These are phyloP conservation scores for Bos taurus DNA, from an alignment of 2,113 vertebrate genomes.

Conservation along the genomic window ARS-UCD2.0 NC_037333.1:16254001-16254500, in stretches of 20 bases:
- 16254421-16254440: neutral
- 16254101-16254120: neutral
- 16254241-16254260: neutral
- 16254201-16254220: neutral
- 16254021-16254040: neutral
- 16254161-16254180: neutral
- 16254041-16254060: neutral
- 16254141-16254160: neutral
- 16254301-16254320: neutral
- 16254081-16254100: neutral
- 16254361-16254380: neutral
- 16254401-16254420: neutral
- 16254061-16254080: neutral
- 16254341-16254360: neutral
- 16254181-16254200: neutral
- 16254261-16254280: neutral
- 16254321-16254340: neutral
- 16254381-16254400: neutral
- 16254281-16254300: neutral
- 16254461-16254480: neutral
- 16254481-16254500: neutral
- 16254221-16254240: neutral
- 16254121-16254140: neutral
- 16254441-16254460: neutral
- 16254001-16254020: neutral